These are phyloP conservation scores for Limanda limanda DNA, from an alignment of 2,113 vertebrate genomes.

Conservation along the genomic window DNA sequence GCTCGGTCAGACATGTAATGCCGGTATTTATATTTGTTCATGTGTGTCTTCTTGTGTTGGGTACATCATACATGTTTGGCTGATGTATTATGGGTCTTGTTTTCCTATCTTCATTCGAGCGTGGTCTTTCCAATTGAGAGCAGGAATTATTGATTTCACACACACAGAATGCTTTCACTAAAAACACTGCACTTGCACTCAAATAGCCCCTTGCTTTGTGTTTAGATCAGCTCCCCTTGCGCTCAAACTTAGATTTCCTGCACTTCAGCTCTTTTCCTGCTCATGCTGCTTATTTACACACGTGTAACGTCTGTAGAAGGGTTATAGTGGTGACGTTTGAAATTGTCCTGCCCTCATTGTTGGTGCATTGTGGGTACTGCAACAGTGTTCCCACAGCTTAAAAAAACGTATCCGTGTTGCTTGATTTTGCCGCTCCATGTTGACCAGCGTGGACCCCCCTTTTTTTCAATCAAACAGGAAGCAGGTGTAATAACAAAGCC, in stretches of 20 bases:
- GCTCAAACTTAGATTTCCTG: no score
- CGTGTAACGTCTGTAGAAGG: no score
- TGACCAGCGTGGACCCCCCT: no score
- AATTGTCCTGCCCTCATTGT: no score
- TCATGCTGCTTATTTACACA: no score
- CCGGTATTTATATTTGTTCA: conserved; percentile 52
- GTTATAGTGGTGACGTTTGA: no score
- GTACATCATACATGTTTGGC: conserved; percentile 33
- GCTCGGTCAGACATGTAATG: conserved; percentile 69
- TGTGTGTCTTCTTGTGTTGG: conserved; percentile 47
- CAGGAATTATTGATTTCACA: not conserved
- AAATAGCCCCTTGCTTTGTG: no score
- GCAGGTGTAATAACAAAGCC: not conserved
- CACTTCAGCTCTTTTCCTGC: not conserved
- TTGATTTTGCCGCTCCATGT: no score
- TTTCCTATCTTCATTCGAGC: not conserved
- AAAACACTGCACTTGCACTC: not conserved
- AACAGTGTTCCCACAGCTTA: no score
- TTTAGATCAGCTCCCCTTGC: no score
- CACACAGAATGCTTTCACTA: not conserved
- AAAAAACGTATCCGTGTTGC: no score
- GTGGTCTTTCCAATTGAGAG: not conserved
- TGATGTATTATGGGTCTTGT: conserved; percentile 30
- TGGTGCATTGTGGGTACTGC: no score
- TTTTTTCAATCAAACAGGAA: not conserved